A percentile compares a stretch with the other conserved stretches of the same genome.
phyloP scores from a whole-genome alignment of 2,797 vertebrate species.

The Coluber constrictor region DNA sequence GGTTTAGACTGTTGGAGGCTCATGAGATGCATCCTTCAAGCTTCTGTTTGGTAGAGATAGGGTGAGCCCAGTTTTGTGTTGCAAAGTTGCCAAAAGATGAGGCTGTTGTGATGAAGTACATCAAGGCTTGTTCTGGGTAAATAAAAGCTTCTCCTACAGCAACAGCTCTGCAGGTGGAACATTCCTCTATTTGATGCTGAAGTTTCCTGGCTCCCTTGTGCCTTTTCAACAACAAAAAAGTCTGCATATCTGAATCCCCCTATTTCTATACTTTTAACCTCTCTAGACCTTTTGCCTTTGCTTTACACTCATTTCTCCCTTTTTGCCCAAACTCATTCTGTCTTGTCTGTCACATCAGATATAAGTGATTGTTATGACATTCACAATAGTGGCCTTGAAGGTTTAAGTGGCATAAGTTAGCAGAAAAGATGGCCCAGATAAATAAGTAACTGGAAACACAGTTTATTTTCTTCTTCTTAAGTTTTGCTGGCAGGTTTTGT shows the following conservation, averaged over 20 bases:
- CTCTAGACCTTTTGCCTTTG: background rate
- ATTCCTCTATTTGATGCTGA: slow-evolving; percentile 8
- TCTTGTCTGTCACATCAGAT: slow-evolving; percentile 2
- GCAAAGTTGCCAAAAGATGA: background rate
- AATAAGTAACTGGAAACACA: slow-evolving; percentile 15
- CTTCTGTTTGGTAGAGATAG: slow-evolving; percentile 36
- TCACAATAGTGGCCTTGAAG: slow-evolving; percentile 18
- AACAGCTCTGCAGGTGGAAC: slow-evolving; percentile 3
- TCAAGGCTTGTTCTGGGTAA: slow-evolving; percentile 35
- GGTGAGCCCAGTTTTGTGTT: background rate
- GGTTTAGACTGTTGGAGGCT: background rate
- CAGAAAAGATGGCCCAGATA: slow-evolving; percentile 1
- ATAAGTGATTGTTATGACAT: slow-evolving; percentile 27
- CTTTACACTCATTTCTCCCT: background rate
- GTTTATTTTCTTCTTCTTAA: background rate
- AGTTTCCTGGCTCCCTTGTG: background rate
- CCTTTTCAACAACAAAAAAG: slow-evolving; percentile 8
- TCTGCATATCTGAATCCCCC: background rate
- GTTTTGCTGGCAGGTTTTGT: background rate
- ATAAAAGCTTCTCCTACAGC: slow-evolving; percentile 10
- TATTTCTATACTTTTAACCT: slow-evolving; percentile 2
- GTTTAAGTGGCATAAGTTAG: slow-evolving; percentile 11
- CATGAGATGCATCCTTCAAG: background rate
- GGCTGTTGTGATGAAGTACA: background rate
- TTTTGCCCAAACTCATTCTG: background rate